A percentile compares a stretch with the other conserved stretches of the same genome.
phyloP scores from a whole-genome alignment of 1,140 invertebrate genomes.

The Paraescarpia echinospica region DNA sequence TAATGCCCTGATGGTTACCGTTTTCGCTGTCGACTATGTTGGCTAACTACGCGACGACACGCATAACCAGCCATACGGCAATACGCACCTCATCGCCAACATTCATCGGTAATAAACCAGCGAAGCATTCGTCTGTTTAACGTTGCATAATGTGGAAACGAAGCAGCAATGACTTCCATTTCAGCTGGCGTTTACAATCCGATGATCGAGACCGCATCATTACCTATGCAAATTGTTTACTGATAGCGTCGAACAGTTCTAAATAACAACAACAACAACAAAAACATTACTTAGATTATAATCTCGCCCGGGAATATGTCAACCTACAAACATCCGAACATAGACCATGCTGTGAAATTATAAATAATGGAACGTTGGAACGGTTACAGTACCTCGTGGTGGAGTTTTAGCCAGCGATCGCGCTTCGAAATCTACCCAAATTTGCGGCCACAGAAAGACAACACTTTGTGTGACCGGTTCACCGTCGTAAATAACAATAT shows the following conservation, averaged over 20 bases:
- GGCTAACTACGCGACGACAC: neutral
- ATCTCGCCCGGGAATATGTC: neutral
- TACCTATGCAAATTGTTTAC: conserved; percentile 6
- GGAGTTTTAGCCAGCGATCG: neutral
- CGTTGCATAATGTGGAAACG: neutral
- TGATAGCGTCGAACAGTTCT: neutral
- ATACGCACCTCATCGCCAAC: neutral
- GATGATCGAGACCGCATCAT: neutral
- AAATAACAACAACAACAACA: conserved; percentile 6
- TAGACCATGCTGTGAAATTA: neutral
- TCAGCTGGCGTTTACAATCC: neutral
- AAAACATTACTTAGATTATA: neutral
- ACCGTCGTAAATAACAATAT: conserved; percentile 6
- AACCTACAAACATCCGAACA: neutral
- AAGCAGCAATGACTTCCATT: neutral
- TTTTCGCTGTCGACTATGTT: neutral
- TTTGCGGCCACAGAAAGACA: neutral
- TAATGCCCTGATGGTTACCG: neutral
- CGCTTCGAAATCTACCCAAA: neutral
- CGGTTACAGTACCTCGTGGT: neutral
- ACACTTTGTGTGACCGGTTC: conserved; percentile 3
- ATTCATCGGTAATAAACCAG: neutral
- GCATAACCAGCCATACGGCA: neutral
- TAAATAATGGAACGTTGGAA: neutral
- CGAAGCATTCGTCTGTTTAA: neutral